Base-by-base conservation (phyloP, 2,113 vertebrate species). In the Silurus meridionalis region DNA sequence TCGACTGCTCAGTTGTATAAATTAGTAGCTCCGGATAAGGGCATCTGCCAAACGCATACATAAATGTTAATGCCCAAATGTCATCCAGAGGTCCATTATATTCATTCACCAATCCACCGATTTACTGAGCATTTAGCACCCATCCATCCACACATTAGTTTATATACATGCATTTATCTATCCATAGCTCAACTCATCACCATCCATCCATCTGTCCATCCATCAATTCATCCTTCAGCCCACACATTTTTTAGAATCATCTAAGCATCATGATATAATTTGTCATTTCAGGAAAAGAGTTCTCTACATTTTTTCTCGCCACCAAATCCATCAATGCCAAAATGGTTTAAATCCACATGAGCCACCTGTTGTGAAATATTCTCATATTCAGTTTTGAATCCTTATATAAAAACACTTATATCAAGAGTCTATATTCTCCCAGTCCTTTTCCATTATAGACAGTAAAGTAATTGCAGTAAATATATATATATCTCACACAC, bases 401-500 rank as follows among this genome's bases (percentile, higher is more conserved):
- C 5, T 53, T 77, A 11, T 14, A 77, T 77, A 77, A 77, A n/a
- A 21, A 50, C 17, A 74, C 71, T 50, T 46, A 50, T 74, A 23
- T 74, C 23, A 23, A 74, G 21, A 74, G 8, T 52, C 48, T 9
- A 74, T 50, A 74, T 74, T 74, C 19, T 74, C 19, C 8, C 48
- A 13, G 17, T 74, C 19, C 21, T 74, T 37, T 48, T 1, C 9
- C 8, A 74, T 52, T 13, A 74, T 7, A 25, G 21, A 6, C 55
- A 25, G 50, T 77, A 77, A 55, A 55, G 10, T 14, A 77, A 55
- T 55, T 77, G 14, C 11, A 77, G 8, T 53, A 75, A 50, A 19
- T 10, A 14, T 77, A 77, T n/a, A 77, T 15, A 55, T 25, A 15
- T 57, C 13, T 57, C 75, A 79, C 83, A 85, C 78, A 79, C 83